Conservation (phyloP, 2,113 vertebrate genomes). For the Desmodus rotundus region DNA sequence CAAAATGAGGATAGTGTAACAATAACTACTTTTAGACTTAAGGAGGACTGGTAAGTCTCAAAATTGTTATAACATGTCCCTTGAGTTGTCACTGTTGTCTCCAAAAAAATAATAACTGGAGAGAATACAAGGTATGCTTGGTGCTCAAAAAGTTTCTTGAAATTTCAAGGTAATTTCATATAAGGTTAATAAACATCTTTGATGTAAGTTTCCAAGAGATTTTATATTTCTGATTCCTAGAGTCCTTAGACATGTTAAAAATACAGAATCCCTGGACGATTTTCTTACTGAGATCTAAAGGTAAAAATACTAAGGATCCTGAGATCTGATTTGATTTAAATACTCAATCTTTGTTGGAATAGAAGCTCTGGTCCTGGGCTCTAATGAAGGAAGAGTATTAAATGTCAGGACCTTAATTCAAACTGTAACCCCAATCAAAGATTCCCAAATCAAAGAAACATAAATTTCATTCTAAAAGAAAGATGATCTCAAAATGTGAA, state of each 20-base stretch:
- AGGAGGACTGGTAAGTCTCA: not conserved
- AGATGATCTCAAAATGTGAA: constrained; percentile 22
- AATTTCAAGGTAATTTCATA: constrained; percentile 44
- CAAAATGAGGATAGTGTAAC: too few species aligned
- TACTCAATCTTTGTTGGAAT: not conserved
- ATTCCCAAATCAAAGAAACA: constrained; percentile 45
- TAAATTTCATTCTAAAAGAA: constrained; percentile 14
- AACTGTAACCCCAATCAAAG: constrained; percentile 2
- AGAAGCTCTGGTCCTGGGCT: not conserved
- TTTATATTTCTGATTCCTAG: constrained; percentile 46
- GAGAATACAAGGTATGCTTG: not conserved
- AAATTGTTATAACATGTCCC: not conserved
- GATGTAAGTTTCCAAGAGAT: constrained; percentile 39
- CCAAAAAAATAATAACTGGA: not conserved
- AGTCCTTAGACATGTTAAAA: constrained; percentile 5
- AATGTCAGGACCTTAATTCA: constrained; percentile 42
- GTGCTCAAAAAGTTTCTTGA: not conserved
- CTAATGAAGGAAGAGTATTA: constrained; percentile 9
- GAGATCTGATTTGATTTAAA: constrained; percentile 32
- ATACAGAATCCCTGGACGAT: not conserved
- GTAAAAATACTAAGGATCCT: constrained; percentile 35
- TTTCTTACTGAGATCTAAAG: constrained; percentile 4
- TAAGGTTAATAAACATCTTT: constrained; percentile 20
- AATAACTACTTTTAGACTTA: not conserved
- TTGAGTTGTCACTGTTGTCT: not conserved